Evolutionary conservation across 2,888 invertebrate genomes (phyloP), one percentile per base, ranked within the genome.

Genomic region (Leptopterna dolabrata): DNA sequence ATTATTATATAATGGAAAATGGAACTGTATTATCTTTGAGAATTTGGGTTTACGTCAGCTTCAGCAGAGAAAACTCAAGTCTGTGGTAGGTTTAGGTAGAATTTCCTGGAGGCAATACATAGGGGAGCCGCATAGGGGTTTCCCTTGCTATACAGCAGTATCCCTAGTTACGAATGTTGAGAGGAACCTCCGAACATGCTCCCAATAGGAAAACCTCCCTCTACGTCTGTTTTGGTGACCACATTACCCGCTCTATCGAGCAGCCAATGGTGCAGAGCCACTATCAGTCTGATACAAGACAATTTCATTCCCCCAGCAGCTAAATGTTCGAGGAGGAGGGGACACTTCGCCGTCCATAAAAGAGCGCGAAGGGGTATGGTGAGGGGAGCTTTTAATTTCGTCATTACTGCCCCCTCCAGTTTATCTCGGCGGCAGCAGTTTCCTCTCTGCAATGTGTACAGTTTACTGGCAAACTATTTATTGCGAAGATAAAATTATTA

Each of bases 241-340:
- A 45, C 43, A 43, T 78, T 27, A 78, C 45, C 78, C 78, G 78
- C 78, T 78, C 78, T 78, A 78, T 78, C 78, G 78, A 78, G 78
- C 47, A 78, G 43, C 27, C 78, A 78, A 78, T 78, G 78, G 78
- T 78, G 45, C 27, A 27, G 78, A 45, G 43, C 43, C 78, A 27
- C 78, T 78, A 78, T 78, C 78, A 45, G 29, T 27, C 78, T 19
- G 14, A 78, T 29, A 45, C 78, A 43, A 78, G 47, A 78, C 78
- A 78, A 78, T 78, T 78, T 45, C 78, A 78, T 78, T 45, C 78
- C 78, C 45, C 45, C 78, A 45, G 14, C 43, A 41, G 78, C 45
- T 78, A 78, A 78, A 78, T 78, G 43, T 45, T 27, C 24, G 4
- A 14, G 29, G 47, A 27, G 24, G 9, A 76, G 36, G 41, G 73